These are phyloP conservation scores for Diorhabda elongata DNA, from an alignment of 1,140 invertebrate genomes.

Conservation along the genomic window DNA sequence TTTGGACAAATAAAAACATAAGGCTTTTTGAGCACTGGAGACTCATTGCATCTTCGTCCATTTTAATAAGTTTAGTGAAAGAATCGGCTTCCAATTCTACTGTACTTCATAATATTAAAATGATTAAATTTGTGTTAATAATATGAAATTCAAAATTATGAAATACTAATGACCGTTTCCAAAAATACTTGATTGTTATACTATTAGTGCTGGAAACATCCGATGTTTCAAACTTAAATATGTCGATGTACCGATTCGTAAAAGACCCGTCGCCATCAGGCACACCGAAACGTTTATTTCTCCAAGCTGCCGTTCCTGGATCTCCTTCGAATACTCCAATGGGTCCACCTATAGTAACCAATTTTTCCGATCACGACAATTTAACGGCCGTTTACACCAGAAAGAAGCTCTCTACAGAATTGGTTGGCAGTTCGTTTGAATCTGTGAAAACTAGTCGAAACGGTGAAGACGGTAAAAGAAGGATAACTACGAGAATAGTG, in stretches of 20 bases:
- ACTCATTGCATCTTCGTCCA: too few relatives aligned
- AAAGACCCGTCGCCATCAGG: constrained; percentile 54
- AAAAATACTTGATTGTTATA: background rate
- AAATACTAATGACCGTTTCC: background rate
- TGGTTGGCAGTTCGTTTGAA: constrained; percentile 75
- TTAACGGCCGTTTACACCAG: constrained; percentile 75
- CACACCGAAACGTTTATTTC: constrained; percentile 60
- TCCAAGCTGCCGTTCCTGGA: constrained; percentile 64
- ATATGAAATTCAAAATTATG: too few relatives aligned
- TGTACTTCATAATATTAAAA: too few relatives aligned
- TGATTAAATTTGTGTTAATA: too few relatives aligned
- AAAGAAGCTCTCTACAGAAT: constrained; percentile 77
- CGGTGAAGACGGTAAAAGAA: constrained; percentile 67
- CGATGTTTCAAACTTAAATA: constrained; percentile 34
- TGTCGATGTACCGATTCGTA: constrained; percentile 71
- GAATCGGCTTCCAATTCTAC: too few relatives aligned
- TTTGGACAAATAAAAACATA: too few relatives aligned
- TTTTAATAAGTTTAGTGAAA: too few relatives aligned
- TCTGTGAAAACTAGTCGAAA: constrained; percentile 74
- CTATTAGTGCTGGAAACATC: constrained; percentile 1
- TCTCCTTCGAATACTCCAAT: constrained; percentile 48
- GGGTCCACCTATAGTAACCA: constrained; percentile 42
- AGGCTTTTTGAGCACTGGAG: too few relatives aligned
- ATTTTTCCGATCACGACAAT: constrained; percentile 33
- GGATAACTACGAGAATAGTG: constrained; percentile 82